Percentiles rank a stretch among this genome's conserved stretches.
Evolutionary conservation across 1,140 invertebrate genomes (phyloP).

Genomic region (Matsumurasca onukii): DNA sequence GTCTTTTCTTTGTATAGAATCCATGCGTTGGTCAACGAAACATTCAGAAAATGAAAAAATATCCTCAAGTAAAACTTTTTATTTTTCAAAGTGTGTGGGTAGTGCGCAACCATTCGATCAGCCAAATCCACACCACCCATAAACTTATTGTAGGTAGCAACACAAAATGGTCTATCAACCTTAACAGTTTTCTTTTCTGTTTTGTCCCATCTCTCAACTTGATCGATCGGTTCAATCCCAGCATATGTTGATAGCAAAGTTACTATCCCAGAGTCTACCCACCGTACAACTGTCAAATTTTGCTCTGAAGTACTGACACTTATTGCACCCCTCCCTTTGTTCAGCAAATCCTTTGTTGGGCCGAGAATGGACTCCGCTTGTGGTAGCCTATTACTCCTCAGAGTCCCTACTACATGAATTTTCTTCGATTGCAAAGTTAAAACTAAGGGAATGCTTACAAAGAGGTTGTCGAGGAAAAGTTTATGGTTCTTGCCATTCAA

Average conservation of each 20-base stretch:
- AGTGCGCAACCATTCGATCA: slow-evolving; percentile 41
- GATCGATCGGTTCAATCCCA: slow-evolving; percentile 35
- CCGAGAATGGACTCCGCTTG: not conserved
- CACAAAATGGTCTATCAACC: slow-evolving; percentile 39
- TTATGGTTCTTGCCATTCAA: slow-evolving; percentile 38
- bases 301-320: slow-evolving; percentile 29
- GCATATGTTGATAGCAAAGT: slow-evolving; percentile 38
- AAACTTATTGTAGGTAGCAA: slow-evolving; percentile 43
- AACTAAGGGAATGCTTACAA: slow-evolving; percentile 27
- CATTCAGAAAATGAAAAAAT: slow-evolving; percentile 43
- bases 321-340: slow-evolving; percentile 33
- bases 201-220: slow-evolving; percentile 33
- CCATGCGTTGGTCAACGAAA: slow-evolving; percentile 38
- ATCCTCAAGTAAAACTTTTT: slow-evolving; percentile 42
- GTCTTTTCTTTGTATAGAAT: not conserved
- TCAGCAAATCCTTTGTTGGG: slow-evolving; percentile 24
- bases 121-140: slow-evolving; percentile 46
- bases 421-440: not conserved
- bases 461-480: slow-evolving; percentile 38
- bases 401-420: slow-evolving; percentile 23
- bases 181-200: slow-evolving; percentile 37
- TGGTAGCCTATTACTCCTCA: not conserved
- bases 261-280: slow-evolving; percentile 29
- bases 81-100: slow-evolving; percentile 39
- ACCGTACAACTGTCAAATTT: slow-evolving; percentile 36